Conservation (phyloP, 2,888 invertebrate genomes). For the Dasypogon diadema region DNA sequence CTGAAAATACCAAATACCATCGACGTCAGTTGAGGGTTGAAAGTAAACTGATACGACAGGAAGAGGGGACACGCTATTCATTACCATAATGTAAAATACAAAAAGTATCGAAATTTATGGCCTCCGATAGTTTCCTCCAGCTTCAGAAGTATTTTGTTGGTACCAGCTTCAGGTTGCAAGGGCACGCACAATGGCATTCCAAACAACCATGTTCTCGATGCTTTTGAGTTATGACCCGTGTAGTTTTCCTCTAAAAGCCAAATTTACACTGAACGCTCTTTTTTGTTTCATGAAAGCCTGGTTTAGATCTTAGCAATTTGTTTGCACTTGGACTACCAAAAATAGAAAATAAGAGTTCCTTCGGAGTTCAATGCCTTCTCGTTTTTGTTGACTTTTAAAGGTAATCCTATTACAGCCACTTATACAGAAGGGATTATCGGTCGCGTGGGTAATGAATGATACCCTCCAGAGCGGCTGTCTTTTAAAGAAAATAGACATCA, state of each 20-base stretch:
- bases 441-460: conserved; percentile 46
- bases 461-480: not conserved
- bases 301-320: conserved; percentile 15
- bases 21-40: not conserved
- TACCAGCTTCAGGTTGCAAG: not conserved
- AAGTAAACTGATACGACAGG: conserved; percentile 34
- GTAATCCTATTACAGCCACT: conserved; percentile 32
- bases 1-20: conserved; percentile 8
- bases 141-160: conserved; percentile 6
- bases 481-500: not conserved
- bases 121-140: not conserved
- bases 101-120: conserved; percentile 22
- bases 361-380: conserved; percentile 8
- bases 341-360: too few relatives aligned
- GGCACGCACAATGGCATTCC: not conserved
- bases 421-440: conserved; percentile 43
- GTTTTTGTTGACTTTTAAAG: not conserved
- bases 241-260: conserved; percentile 4
- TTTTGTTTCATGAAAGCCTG: too few relatives aligned
- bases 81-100: conserved; percentile 32
- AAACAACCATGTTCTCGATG: not conserved
- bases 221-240: conserved; percentile 20
- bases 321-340: conserved; percentile 10
- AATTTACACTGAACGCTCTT: not conserved
- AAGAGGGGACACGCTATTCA: conserved; percentile 46